phyloP scores from a whole-genome alignment of 2,113 vertebrate genomes.

The Anoplopoma fimbria region DNA sequence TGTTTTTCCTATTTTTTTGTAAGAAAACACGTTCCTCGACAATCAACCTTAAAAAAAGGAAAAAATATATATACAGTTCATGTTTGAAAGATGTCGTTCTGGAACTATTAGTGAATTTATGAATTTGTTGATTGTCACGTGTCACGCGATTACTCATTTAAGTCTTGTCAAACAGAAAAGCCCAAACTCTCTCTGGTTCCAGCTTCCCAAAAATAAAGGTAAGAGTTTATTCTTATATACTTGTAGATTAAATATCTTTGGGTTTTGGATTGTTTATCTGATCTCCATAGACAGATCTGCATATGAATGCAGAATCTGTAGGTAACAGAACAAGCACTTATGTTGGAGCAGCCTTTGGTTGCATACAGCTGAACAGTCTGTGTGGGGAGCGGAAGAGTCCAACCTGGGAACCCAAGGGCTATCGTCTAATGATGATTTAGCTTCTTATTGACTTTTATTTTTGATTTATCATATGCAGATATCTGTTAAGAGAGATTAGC shows the following conservation, averaged over 20 bases:
- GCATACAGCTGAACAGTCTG: not conserved
- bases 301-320: not conserved
- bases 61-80: not conserved
- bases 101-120: not conserved
- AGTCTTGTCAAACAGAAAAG: not conserved
- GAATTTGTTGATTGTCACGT: not conserved
- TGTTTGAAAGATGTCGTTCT: not conserved
- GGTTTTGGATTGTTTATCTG: not conserved
- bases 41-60: not conserved
- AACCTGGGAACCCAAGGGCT: not conserved
- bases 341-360: not conserved
- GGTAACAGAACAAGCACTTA: not conserved
- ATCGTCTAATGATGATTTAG: not conserved
- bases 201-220: not conserved
- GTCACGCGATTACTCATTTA: not conserved
- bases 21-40: conserved; percentile 1
- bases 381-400: not conserved
- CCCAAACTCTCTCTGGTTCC: not conserved
- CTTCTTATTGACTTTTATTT: not conserved
- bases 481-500: not conserved
- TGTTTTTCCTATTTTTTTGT: not conserved
- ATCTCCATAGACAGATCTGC: not conserved
- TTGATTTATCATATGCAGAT: not conserved
- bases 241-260: not conserved
- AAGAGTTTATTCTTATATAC: not conserved